These are phyloP conservation scores for Aulostomus chinensis DNA, from an alignment of 2,797 vertebrate species.

Conservation along the genomic window DNA sequence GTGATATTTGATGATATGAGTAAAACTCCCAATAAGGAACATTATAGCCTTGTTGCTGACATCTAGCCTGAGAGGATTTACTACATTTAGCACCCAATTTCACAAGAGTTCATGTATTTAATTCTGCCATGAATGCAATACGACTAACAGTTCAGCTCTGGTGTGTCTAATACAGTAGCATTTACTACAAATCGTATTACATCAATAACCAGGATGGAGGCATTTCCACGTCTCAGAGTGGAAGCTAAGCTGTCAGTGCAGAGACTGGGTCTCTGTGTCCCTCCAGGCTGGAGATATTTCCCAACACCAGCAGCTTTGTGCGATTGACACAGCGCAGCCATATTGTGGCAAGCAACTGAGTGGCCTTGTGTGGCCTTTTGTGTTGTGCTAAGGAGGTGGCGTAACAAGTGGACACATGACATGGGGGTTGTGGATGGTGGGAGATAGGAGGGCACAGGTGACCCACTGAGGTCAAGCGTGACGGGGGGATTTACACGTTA, in stretches of 20 bases:
- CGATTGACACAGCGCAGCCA: slow-evolving; percentile 50
- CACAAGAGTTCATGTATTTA: too few relatives aligned
- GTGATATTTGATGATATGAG: background rate
- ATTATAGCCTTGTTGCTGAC: background rate
- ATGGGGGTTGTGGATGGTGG: slow-evolving; percentile 18
- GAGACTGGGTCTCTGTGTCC: slow-evolving; percentile 31
- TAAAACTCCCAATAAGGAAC: background rate
- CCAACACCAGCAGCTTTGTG: slow-evolving; percentile 57
- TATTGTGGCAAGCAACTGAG: slow-evolving; percentile 35
- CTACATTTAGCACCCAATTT: background rate
- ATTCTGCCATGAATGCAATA: background rate
- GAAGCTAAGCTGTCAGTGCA: slow-evolving; percentile 29
- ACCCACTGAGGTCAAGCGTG: slow-evolving; percentile 26
- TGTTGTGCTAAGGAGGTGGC: slow-evolving; percentile 46
- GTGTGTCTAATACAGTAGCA: background rate
- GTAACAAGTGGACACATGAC: slow-evolving; percentile 42
- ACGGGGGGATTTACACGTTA: too few relatives aligned
- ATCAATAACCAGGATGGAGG: slow-evolving; percentile 34
- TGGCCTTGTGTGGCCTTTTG: slow-evolving; percentile 54
- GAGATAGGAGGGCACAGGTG: slow-evolving; percentile 20
- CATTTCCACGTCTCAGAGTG: slow-evolving; percentile 30
- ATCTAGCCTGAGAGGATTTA: background rate
- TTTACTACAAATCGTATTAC: slow-evolving; percentile 43
- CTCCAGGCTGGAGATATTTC: slow-evolving; percentile 47
- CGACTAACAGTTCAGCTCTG: background rate